Conservation (phyloP, 2,888 invertebrate genomes). For the Vannuccia rotundouncinata region DNA sequence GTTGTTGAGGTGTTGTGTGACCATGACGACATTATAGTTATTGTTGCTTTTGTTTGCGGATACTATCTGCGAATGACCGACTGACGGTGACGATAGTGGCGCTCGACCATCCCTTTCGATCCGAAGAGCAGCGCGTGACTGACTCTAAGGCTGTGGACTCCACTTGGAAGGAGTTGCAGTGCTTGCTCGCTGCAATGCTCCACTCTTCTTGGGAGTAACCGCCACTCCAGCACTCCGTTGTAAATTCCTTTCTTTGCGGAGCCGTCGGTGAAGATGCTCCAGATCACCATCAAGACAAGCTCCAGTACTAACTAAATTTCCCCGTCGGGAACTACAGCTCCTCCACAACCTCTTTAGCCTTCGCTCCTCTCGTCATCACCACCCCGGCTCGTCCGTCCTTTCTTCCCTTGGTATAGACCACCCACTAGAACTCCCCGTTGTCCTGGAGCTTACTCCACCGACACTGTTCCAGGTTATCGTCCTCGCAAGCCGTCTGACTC, state of each 20-base stretch:
- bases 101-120: neutral
- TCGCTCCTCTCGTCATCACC: too few relatives aligned
- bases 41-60: neutral
- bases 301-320: too few relatives aligned
- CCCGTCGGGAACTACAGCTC: too few relatives aligned
- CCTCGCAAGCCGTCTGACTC: too few relatives aligned
- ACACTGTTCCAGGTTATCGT: too few relatives aligned
- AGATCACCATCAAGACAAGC: too few relatives aligned
- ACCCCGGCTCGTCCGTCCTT: too few relatives aligned
- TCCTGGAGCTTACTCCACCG: too few relatives aligned
- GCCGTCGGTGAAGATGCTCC: neutral
- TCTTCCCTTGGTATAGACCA: too few relatives aligned
- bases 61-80: neutral
- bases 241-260: neutral
- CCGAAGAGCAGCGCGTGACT: neutral
- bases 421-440: too few relatives aligned
- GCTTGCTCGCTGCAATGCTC: neutral
- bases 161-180: neutral
- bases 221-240: neutral
- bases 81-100: neutral
- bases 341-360: too few relatives aligned
- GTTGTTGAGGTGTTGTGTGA: neutral
- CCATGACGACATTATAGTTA: neutral
- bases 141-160: neutral
- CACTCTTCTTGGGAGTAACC: neutral